These are phyloP conservation scores for Lindbergichthys nudifrons DNA, from an alignment of 2,797 vertebrate species.

Conservation along the genomic window DNA sequence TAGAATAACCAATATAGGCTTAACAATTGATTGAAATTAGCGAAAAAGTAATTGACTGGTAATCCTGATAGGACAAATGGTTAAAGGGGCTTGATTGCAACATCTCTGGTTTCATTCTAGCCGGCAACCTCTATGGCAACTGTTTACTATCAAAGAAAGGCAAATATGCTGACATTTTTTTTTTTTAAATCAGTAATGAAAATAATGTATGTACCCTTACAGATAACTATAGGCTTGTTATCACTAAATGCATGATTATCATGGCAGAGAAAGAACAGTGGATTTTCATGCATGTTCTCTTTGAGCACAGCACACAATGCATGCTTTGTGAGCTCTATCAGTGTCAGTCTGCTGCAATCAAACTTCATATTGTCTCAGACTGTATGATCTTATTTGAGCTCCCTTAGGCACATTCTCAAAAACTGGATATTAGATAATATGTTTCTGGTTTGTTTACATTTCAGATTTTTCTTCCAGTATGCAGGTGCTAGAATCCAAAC, in stretches of 20 bases:
- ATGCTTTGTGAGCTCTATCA: slow-evolving; percentile 16
- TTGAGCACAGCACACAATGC: slow-evolving; percentile 2
- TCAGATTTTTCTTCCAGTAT: slow-evolving; percentile 53
- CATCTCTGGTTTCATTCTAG: neutral
- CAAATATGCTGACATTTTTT: neutral
- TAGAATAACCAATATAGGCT: neutral
- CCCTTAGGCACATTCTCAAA: slow-evolving; percentile 34
- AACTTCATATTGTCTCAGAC: slow-evolving; percentile 40
- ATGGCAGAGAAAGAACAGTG: neutral
- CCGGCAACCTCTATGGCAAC: neutral
- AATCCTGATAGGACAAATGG: neutral
- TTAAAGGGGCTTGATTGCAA: neutral
- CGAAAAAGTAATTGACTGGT: neutral
- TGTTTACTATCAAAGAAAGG: neutral
- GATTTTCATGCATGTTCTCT: slow-evolving; percentile 17
- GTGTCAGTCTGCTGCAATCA: slow-evolving; percentile 25
- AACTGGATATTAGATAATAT: slow-evolving; percentile 54
- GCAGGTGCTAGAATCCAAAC: slow-evolving; percentile 65
- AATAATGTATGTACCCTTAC: neutral
- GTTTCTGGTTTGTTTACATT: slow-evolving; percentile 66
- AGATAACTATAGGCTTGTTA: slow-evolving; percentile 16
- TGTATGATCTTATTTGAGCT: slow-evolving; percentile 33
- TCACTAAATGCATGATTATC: neutral
- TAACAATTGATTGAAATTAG: neutral
- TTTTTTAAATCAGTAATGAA: neutral